Evolutionary conservation across 2,113 vertebrate genomes (phyloP).

Genomic region (Edolisoma coerulescens): DNA sequence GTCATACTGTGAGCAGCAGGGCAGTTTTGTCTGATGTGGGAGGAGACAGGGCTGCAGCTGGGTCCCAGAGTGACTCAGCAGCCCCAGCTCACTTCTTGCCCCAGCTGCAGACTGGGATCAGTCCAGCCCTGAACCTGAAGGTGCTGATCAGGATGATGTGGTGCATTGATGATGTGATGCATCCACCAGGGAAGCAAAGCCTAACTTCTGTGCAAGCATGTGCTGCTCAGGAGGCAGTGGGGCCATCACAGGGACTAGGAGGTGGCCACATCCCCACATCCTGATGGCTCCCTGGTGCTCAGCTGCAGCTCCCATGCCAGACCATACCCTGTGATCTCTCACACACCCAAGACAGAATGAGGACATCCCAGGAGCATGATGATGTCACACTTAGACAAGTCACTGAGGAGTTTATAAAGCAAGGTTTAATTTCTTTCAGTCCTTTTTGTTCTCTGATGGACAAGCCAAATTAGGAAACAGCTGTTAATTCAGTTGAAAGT

Average conservation of each 20-base stretch:
- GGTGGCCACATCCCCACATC: not conserved
- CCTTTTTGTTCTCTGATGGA: not conserved
- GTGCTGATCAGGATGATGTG: not conserved
- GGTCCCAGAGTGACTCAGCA: not conserved
- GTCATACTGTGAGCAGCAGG: not conserved
- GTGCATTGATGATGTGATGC: not conserved
- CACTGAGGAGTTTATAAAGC: not conserved
- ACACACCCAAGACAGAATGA: not conserved
- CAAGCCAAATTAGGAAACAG: not conserved
- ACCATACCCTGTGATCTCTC: not conserved
- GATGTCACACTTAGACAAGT: not conserved
- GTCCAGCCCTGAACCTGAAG: not conserved
- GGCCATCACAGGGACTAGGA: not conserved
- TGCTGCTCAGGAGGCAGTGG: not conserved
- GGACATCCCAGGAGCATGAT: not conserved
- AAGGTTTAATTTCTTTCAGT: not conserved
- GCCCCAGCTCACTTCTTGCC: not conserved
- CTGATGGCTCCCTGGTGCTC: not conserved
- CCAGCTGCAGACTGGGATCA: not conserved
- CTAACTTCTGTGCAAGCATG: not conserved
- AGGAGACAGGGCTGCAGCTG: not conserved
- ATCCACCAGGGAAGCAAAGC: not conserved
- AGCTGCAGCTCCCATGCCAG: not conserved
- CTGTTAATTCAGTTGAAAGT: not conserved
- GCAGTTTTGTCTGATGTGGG: not conserved